Evolutionary conservation across 1,140 invertebrate species (phyloP).

Genomic region (Heliconius hewitsoni): DNA sequence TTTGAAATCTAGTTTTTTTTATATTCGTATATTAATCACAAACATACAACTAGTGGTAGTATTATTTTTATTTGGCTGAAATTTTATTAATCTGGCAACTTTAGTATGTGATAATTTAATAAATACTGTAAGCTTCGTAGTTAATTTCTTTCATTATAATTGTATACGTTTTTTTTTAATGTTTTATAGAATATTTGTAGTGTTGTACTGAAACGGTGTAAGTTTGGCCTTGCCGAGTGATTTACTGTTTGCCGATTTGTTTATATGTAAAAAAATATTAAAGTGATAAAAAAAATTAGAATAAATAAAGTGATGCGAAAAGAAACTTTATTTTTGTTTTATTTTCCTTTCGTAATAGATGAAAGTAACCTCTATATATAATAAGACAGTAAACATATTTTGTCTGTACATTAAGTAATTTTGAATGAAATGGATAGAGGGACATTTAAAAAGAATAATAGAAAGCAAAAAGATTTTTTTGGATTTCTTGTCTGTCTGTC

Average conservation of each 20-base stretch:
- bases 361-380: too few relatives aligned
- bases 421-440: too few relatives aligned
- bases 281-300: constrained; percentile 67
- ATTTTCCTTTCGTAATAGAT: constrained; percentile 10
- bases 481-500: too few relatives aligned
- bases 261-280: constrained; percentile 46
- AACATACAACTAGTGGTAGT: background rate
- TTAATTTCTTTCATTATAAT: constrained; percentile 13
- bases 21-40: background rate
- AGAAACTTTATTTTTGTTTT: constrained; percentile 37
- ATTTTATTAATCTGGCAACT: constrained; percentile 42
- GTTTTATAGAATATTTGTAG: constrained; percentile 27
- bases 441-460: too few relatives aligned
- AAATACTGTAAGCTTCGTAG: constrained; percentile 18
- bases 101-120: constrained; percentile 52
- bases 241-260: constrained; percentile 51
- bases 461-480: too few relatives aligned
- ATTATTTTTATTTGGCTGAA: constrained; percentile 9
- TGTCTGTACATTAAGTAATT: too few relatives aligned
- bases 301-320: constrained; percentile 61
- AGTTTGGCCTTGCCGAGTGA: constrained; percentile 73
- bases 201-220: constrained; percentile 29
- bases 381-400: too few relatives aligned
- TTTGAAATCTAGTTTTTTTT: background rate
- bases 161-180: constrained; percentile 22